Evolutionary conservation across 2,888 invertebrate genomes (phyloP).

Genomic region (Papilio demoleus): DNA sequence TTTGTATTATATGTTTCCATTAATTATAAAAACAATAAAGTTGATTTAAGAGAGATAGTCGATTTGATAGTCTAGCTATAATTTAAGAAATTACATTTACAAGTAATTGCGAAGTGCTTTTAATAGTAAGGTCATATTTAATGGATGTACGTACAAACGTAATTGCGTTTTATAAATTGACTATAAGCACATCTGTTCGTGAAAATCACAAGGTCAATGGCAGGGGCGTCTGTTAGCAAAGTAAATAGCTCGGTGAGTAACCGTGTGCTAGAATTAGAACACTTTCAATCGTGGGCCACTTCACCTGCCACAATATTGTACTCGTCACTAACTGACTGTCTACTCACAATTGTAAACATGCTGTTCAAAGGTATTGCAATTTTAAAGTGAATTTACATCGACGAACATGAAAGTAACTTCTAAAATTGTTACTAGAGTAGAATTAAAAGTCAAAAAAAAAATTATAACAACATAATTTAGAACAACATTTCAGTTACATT

Average conservation of each 20-base stretch:
- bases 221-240: conserved; percentile 71
- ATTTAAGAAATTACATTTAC: conserved; percentile 3
- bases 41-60: neutral
- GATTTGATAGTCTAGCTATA: conserved; percentile 26
- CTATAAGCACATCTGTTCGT: conserved; percentile 19
- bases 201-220: conserved; percentile 75
- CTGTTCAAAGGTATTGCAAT: neutral
- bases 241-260: conserved; percentile 77
- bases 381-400: neutral
- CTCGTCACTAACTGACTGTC: conserved; percentile 26
- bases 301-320: conserved; percentile 56
- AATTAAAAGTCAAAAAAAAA: too few relatives aligned
- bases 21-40: neutral
- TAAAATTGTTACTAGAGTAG: too few relatives aligned
- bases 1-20: neutral
- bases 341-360: conserved; percentile 13
- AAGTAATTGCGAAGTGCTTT: conserved; percentile 20
- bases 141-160: neutral
- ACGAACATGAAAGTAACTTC: too few relatives aligned
- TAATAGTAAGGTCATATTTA: conserved; percentile 23
- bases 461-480: too few relatives aligned
- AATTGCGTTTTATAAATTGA: conserved; percentile 9
- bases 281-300: conserved; percentile 66
- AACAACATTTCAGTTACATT: too few relatives aligned
- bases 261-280: conserved; percentile 68